Evolutionary conservation across 2,797 vertebrate species (phyloP), one percentile per base, ranked within the genome.

Genomic region (Agapornis canus): DNA sequence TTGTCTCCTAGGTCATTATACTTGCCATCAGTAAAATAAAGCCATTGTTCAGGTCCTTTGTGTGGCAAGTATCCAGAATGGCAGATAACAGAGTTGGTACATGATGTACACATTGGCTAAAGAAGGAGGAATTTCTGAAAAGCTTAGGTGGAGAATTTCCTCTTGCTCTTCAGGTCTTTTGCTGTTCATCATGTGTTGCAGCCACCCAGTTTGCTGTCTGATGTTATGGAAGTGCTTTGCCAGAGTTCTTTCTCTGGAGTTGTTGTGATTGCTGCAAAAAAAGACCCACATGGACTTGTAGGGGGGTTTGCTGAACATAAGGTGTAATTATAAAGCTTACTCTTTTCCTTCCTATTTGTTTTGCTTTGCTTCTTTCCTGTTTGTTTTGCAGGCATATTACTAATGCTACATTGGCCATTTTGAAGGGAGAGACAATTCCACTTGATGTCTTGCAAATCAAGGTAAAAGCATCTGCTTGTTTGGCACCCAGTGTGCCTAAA

Each of bases 391-490:
- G 99, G 70, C 97, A 98, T 93, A 99, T 99, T 70, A 99, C 98
- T 32, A 98, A 99, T 75, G 99, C 99, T 65, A 98, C 99, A 0
- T 97, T 99, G 91, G 98, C 99, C 68, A 99, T 99, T 91, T 98
- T 99, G 93, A 99, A 98, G 96, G 99, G 99, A 79, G 99, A 99
- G 91, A 99, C 98, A 0, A 96, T 99, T 82, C 98, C 99, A 29
- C 97, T 99, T 86, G 99, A 99, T 94, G 99, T 99, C 48, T 98
- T 99, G 29, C 98, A 99, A 97, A 99, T 99, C 96, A 99, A 99
- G 98, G 99, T 99, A 96, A 98, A 97, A 82, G 20, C 37, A 25
- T 75, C 51, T 71, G 40, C 18, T 91, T 85, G 17, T 42, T 84
- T 87, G 52, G 14, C 51, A 48, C 21, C 17, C 13, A 56, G 0